Conservation (phyloP, 2,888 invertebrate species). For the Acleris laterana region DNA sequence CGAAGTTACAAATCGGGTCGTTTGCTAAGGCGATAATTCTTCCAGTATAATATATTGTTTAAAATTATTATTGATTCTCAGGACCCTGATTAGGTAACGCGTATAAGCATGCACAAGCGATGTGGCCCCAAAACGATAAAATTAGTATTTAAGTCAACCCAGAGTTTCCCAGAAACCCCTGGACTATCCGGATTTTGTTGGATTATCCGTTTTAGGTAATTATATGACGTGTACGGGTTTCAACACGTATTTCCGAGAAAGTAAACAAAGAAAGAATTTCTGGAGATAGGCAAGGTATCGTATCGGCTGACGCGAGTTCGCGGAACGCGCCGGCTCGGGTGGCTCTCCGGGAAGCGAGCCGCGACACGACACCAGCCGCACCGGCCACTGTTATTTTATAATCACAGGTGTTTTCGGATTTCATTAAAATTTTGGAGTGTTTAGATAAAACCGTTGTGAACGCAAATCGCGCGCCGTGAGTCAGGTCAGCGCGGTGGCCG, state of each 20-base stretch:
- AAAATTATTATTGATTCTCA: too few species aligned
- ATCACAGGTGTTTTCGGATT: too few species aligned
- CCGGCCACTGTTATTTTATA: too few species aligned
- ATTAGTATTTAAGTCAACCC: too few species aligned
- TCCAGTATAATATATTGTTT: too few species aligned
- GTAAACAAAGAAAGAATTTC: conserved; percentile 29
- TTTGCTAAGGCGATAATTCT: too few species aligned
- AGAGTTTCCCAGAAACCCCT: not conserved
- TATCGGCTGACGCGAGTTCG: conserved; percentile 6
- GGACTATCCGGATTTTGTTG: not conserved
- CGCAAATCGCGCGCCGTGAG: not conserved
- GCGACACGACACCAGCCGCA: not conserved
- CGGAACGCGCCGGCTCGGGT: conserved; percentile 18
- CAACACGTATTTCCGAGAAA: conserved; percentile 23
- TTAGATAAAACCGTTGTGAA: not conserved
- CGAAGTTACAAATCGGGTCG: too few species aligned
- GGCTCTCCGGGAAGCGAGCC: conserved; percentile 20
- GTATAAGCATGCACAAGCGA: too few species aligned
- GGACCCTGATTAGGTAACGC: too few species aligned
- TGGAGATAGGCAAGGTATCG: not conserved
- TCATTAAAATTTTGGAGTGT: too few species aligned
- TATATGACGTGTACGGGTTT: not conserved
- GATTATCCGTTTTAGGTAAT: not conserved
- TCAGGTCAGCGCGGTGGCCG: conserved; percentile 14
- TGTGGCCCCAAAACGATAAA: too few species aligned